A percentile compares a stretch with the other conserved stretches of the same genome.
phyloP scores from a whole-genome alignment of 1,140 invertebrate species.

The Brachionus koreanus region DNA sequence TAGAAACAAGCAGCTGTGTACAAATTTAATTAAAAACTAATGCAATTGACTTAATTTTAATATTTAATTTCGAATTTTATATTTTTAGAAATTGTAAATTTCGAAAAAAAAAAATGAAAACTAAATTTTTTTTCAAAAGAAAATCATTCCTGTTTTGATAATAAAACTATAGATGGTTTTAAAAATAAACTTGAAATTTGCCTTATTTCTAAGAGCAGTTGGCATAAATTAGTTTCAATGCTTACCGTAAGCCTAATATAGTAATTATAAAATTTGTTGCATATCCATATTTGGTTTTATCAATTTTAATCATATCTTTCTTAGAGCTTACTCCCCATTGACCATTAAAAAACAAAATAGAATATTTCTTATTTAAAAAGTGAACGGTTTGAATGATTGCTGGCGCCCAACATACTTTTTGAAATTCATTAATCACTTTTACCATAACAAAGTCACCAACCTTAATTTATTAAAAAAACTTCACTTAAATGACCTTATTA shows the following conservation, averaged over 20 bases:
- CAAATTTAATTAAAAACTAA: too few relatives aligned
- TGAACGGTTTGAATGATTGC: constrained; percentile 8
- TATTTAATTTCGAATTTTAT: too few relatives aligned
- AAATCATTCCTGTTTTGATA: too few relatives aligned
- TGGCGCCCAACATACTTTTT: constrained; percentile 17
- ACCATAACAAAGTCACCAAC: constrained; percentile 24
- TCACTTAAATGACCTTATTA: background rate
- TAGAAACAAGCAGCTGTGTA: too few relatives aligned
- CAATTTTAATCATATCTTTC: constrained; percentile 5
- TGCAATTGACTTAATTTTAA: too few relatives aligned
- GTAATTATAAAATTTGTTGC: background rate
- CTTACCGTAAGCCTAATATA: background rate
- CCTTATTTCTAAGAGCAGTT: background rate
- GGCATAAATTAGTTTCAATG: background rate
- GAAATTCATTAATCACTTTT: constrained; percentile 28
- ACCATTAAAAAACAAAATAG: constrained; percentile 35
- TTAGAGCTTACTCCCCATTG: background rate
- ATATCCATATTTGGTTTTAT: constrained; percentile 18
- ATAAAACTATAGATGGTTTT: too few relatives aligned
- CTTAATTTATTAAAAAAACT: background rate
- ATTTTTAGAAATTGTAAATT: too few relatives aligned
- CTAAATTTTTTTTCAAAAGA: too few relatives aligned
- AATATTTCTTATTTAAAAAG: background rate
- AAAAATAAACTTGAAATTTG: background rate
- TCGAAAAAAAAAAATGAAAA: too few relatives aligned